Conservation (phyloP, 2,888 invertebrate genomes). For the Criorhina ranunculi region DNA sequence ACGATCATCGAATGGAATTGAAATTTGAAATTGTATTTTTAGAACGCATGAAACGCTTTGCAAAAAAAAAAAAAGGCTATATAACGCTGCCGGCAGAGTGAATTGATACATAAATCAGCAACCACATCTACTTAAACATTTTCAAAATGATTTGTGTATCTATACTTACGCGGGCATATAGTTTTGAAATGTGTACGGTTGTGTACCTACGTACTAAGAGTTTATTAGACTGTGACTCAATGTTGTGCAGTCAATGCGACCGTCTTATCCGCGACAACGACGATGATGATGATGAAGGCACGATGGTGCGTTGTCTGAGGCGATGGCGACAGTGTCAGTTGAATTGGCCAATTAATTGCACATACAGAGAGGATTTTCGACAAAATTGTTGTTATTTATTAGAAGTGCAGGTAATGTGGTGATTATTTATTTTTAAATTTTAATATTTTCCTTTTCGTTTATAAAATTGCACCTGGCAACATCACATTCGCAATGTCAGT, state of each 20-base stretch:
- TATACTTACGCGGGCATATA: background rate
- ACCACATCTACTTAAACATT: slow-evolving; percentile 38
- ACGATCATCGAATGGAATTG: slow-evolving; percentile 41
- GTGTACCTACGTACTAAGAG: slow-evolving; percentile 59
- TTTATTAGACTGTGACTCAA: slow-evolving; percentile 75
- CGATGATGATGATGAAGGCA: slow-evolving; percentile 20
- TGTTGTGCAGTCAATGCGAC: slow-evolving; percentile 24
- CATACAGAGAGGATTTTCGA: slow-evolving; percentile 56
- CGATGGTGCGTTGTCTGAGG: slow-evolving; percentile 51
- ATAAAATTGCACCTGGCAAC: background rate
- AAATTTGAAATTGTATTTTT: slow-evolving; percentile 61
- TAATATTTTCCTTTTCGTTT: slow-evolving; percentile 3
- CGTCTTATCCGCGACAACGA: slow-evolving; percentile 9
- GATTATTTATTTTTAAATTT: slow-evolving; percentile 1
- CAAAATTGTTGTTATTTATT: slow-evolving; percentile 53
- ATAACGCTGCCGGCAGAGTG: slow-evolving; percentile 7
- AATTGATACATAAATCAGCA: slow-evolving; percentile 57
- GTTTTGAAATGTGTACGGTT: background rate
- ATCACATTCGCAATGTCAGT: no score
- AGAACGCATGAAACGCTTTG: slow-evolving; percentile 36
- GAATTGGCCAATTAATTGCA: slow-evolving; percentile 66
- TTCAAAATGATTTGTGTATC: slow-evolving; percentile 39
- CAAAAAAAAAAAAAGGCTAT: slow-evolving; percentile 48
- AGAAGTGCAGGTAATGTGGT: slow-evolving; percentile 31
- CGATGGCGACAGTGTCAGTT: slow-evolving; percentile 69